phyloP scores from a whole-genome alignment of 2,113 vertebrate genomes.

The Platysteira castanea region DNA sequence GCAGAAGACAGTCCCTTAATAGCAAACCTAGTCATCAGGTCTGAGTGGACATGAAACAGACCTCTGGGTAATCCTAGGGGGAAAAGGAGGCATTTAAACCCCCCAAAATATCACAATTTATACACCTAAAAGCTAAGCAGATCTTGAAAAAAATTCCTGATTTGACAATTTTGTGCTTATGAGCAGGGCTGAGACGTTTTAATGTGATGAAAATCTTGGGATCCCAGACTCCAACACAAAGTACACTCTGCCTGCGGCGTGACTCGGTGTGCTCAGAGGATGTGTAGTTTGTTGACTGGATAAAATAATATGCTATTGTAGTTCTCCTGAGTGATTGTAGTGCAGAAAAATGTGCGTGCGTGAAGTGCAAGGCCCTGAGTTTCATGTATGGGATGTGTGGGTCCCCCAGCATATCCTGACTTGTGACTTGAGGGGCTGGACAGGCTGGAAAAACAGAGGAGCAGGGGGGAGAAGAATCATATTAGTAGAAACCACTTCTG shows the following conservation, averaged over 20 bases:
- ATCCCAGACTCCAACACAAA: not conserved
- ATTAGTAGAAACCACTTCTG: not conserved
- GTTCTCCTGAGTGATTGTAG: slow-evolving; percentile 14
- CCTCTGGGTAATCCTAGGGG: not conserved
- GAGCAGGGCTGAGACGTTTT: not conserved
- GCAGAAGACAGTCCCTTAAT: not conserved
- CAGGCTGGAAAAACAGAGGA: not conserved
- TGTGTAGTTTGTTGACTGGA: not conserved
- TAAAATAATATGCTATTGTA: slow-evolving; percentile 48
- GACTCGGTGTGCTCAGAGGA: not conserved
- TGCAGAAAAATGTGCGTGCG: slow-evolving; percentile 29
- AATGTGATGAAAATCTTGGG: not conserved
- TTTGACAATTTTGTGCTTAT: not conserved
- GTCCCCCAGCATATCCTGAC: not conserved
- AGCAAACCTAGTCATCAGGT: not conserved
- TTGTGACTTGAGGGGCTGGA: not conserved
- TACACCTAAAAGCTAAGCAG: not conserved
- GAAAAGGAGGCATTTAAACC: not conserved
- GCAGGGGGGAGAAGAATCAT: not conserved
- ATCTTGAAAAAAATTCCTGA: not conserved
- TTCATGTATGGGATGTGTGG: not conserved
- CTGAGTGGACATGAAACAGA: not conserved
- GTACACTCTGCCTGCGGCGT: not conserved
- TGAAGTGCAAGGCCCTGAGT: not conserved
- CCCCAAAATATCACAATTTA: not conserved